Conservation (phyloP, 2,113 vertebrate species). For the Trinectes maculatus region DNA sequence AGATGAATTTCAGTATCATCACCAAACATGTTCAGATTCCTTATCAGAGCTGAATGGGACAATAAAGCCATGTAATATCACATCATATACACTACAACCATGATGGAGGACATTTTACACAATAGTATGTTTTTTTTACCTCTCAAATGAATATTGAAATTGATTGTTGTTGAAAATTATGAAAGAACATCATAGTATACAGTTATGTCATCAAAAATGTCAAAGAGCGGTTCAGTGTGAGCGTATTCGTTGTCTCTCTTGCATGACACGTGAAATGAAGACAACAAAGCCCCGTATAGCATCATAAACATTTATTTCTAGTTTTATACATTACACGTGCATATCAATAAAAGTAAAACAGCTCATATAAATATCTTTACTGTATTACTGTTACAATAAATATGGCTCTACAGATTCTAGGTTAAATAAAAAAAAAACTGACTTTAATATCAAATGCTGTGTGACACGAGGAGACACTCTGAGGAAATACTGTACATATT, state of each 20-base stretch:
- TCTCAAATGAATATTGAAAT: no score
- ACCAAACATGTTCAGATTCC: no score
- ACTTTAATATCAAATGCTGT: slow-evolving; percentile 54
- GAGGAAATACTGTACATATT: slow-evolving; percentile 35
- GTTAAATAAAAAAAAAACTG: slow-evolving; percentile 61
- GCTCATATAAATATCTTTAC: slow-evolving; percentile 73
- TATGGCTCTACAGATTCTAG: slow-evolving; percentile 74
- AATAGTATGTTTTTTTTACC: no score
- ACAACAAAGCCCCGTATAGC: slow-evolving; percentile 28
- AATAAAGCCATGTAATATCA: no score
- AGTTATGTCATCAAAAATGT: no score
- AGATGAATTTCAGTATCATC: no score
- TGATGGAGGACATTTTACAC: no score
- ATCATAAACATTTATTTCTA: slow-evolving; percentile 79
- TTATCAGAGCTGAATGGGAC: no score
- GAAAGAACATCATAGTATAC: no score
- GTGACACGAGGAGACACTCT: slow-evolving; percentile 49
- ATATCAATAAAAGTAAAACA: slow-evolving; percentile 72
- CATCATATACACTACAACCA: no score
- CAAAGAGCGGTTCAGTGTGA: no score
- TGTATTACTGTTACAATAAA: slow-evolving; percentile 75
- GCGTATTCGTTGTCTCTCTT: neutral
- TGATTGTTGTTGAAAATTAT: no score
- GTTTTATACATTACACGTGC: slow-evolving; percentile 76
- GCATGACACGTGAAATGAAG: slow-evolving; percentile 22